Conservation (phyloP, 1,140 invertebrate species). For the Steinernema feltiae region DNA sequence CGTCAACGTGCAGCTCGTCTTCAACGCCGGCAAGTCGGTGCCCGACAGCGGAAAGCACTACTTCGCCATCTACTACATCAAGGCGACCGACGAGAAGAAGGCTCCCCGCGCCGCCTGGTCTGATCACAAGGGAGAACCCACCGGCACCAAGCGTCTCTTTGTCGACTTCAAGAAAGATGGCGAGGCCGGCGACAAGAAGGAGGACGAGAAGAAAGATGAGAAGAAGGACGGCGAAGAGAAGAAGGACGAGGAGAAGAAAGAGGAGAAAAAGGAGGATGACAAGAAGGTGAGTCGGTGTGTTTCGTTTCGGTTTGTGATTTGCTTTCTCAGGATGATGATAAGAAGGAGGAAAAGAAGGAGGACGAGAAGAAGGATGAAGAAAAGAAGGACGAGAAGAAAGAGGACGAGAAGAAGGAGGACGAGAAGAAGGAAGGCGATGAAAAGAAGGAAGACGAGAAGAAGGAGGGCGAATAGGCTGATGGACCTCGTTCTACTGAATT, state of each 20-base stretch:
- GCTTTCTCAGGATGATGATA: neutral
- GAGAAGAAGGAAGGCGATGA: neutral
- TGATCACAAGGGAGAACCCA: slow-evolving; percentile 33
- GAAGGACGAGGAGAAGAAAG: slow-evolving; percentile 30
- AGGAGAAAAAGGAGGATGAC: neutral
- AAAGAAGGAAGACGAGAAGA: slow-evolving; percentile 7
- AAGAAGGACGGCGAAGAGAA: slow-evolving; percentile 30
- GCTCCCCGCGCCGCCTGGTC: slow-evolving; percentile 18
- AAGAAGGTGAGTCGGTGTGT: neutral
- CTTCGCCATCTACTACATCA: slow-evolving; percentile 45
- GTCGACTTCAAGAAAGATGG: slow-evolving; percentile 44
- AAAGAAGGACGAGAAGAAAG: neutral
- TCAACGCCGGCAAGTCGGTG: slow-evolving; percentile 42
- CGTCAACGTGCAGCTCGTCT: slow-evolving; percentile 29
- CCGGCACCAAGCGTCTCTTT: slow-evolving; percentile 35
- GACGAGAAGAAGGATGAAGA: slow-evolving; percentile 2
- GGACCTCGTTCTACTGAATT: too few relatives aligned
- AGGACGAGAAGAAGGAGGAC: neutral
- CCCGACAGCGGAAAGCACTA: slow-evolving; percentile 47
- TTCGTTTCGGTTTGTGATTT: neutral
- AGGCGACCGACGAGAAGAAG: slow-evolving; percentile 35
- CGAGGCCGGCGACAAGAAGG: slow-evolving; percentile 29
- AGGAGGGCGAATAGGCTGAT: too few relatives aligned
- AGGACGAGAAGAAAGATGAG: slow-evolving; percentile 41
- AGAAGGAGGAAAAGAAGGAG: slow-evolving; percentile 9